Percentiles rank a stretch among this genome's conserved stretches.
Evolutionary conservation across 2,113 vertebrate species (phyloP).

Genomic region (Chaetorhynchus papuensis): DNA sequence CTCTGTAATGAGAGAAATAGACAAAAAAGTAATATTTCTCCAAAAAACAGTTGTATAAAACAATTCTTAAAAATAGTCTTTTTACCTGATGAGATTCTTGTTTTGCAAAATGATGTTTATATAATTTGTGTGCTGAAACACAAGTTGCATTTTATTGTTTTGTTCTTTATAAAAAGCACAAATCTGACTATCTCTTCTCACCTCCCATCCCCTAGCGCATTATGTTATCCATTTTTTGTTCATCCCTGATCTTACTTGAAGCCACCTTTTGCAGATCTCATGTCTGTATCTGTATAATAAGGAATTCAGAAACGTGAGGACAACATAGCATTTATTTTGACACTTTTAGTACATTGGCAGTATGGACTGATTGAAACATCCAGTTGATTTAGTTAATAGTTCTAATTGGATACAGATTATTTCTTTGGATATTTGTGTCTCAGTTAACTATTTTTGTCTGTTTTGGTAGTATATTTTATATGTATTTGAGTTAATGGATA

Average conservation of each 20-base stretch:
- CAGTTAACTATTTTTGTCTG: neutral
- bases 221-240: neutral
- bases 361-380: neutral
- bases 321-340: neutral
- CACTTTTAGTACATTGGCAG: neutral
- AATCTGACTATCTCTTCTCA: neutral
- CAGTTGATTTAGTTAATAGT: neutral
- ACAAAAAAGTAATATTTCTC: neutral
- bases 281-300: neutral
- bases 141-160: neutral
- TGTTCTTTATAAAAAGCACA: neutral
- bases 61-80: neutral
- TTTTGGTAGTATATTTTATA: neutral
- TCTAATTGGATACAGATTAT: neutral
- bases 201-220: fast-evolving
- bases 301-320: neutral
- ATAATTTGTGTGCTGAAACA: neutral
- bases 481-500: neutral
- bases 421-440: neutral
- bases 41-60: neutral
- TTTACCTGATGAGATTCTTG: neutral
- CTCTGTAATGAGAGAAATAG: neutral
- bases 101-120: neutral
- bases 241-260: neutral
- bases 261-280: neutral